Conservation (phyloP, 2,888 invertebrate genomes). For the Encarsia formosa region DNA sequence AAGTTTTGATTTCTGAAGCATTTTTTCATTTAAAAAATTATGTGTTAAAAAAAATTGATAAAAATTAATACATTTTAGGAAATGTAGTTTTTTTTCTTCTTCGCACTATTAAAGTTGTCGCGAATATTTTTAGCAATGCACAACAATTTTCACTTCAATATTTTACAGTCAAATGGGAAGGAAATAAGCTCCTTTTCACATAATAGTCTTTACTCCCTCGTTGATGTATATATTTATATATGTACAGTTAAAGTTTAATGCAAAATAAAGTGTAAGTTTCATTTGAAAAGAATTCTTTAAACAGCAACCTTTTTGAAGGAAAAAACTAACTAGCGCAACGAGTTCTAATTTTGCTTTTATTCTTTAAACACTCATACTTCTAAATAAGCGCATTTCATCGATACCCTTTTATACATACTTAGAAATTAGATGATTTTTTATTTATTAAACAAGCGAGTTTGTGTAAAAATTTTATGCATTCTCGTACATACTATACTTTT, state of each 20-base stretch:
- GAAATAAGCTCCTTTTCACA: slow-evolving; percentile 19
- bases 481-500: slow-evolving; percentile 21
- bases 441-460: slow-evolving; percentile 45
- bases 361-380: slow-evolving; percentile 32
- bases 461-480: slow-evolving; percentile 44
- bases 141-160: background rate
- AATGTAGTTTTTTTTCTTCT: too few relatives aligned
- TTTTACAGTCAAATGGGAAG: slow-evolving; percentile 21
- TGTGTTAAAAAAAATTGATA: slow-evolving; percentile 16
- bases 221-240: slow-evolving; percentile 27
- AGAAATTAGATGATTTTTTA: slow-evolving; percentile 36
- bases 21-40: background rate
- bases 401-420: slow-evolving; percentile 36
- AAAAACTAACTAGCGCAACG: slow-evolving; percentile 30
- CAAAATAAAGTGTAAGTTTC: too few relatives aligned
- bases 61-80: too few relatives aligned
- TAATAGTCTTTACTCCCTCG: slow-evolving; percentile 27
- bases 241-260: slow-evolving; percentile 22
- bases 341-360: slow-evolving; percentile 31
- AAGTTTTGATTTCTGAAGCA: too few relatives aligned
- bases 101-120: background rate
- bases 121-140: background rate
- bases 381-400: slow-evolving; percentile 36
- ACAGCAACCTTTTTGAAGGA: slow-evolving; percentile 34
- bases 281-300: slow-evolving; percentile 22